Evolutionary conservation across 2,888 invertebrate species (phyloP), one percentile per base, ranked within the genome.

Genomic region (Rhaphigaster nebulosa): DNA sequence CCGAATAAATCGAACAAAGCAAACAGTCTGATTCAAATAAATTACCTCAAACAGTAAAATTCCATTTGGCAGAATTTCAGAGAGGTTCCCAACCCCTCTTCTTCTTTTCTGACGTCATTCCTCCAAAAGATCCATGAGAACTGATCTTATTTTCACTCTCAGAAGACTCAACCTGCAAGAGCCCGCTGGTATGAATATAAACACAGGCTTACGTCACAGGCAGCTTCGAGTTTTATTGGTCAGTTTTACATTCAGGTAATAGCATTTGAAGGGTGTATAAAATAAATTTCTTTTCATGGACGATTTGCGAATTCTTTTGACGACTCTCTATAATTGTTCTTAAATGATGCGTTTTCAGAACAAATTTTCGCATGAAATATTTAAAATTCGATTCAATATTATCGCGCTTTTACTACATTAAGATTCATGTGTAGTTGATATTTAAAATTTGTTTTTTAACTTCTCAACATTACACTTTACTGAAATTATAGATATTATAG

Each of bases 101-200:
- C 45, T 15, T 84, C 13, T 26, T 41, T 26, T n/a, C 13, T 84
- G 45, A 84, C 84, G 45, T 84, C 84, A 84, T 45, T 15, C 26
- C 41, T 84, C 41, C 84, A 84, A 84, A 84, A 84, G 84, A 26
- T 45, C 41, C 45, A 84, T 84, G 84, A 84, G 84, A 84, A 84
- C 84, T 84, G 84, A 84, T 84, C 84, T 84, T 84, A 45, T 84
- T 84, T 84, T 84, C 84, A 84, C 41, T 84, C 84, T 84, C 41
- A 84, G 84, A 45, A 84, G 84, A n/a, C 45, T 0, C 80, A 41
- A 1, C 41, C 41, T 10, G 84, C 0, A 26, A n/a, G n/a, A 41
- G 84, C 10, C 29, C 18, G 41, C 84, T 84, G 84, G 84, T 45
- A 45, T 84, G 84, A 84, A 84, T 84, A 84, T 84, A 84, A 84